Evolutionary conservation across 2,797 vertebrate species (phyloP), one percentile per base, ranked within the genome.

Genomic region (Labroides dimidiatus): DNA sequence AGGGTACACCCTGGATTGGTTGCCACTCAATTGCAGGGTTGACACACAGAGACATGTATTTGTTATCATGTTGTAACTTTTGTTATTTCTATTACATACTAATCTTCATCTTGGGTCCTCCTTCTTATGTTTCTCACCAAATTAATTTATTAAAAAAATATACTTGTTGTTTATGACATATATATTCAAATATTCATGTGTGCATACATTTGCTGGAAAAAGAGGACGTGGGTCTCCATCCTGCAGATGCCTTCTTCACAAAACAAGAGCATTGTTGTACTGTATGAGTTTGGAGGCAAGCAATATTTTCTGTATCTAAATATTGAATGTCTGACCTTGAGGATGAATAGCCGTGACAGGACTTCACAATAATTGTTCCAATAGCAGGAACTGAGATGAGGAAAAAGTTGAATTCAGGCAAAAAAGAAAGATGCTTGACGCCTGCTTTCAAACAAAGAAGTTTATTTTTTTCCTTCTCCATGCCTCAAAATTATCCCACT

Each of bases 391-490:
- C n/a, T 41, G 24, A 64, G 39, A 48, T 68, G 41, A 57, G 14
- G 12, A 20, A 56, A 50, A 59, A 57, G 51, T 59, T 74, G 24
- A 69, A 64, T 19, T 60, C 13, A 56, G 12, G 43, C 30, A 43
- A 65, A 68, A 19, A 2, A 66, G 39, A 19, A 2, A 66, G 39
- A 48, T 33, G 54, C 55, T 61, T 64, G 61, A 53, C 13, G 7
- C 59, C 41, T 21, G 24, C 21, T 60, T 45, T 52, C 36, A 20
- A 37, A 54, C 45, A 63, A 63, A 51, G 27, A 44, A 64, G 53
- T 71, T 72, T 78, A 77, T 49, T 75, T 61, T 41, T 82, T 56
- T 72, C 13, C 19, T 55, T 54, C 21, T 51, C 16, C 17, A 11
- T 0, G 7, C 16, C 42, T 43, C 36, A 50, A 61, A 69, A 66